Base-by-base conservation (phyloP, 2,888 invertebrate genomes). In the Hecatera dysodea region DNA sequence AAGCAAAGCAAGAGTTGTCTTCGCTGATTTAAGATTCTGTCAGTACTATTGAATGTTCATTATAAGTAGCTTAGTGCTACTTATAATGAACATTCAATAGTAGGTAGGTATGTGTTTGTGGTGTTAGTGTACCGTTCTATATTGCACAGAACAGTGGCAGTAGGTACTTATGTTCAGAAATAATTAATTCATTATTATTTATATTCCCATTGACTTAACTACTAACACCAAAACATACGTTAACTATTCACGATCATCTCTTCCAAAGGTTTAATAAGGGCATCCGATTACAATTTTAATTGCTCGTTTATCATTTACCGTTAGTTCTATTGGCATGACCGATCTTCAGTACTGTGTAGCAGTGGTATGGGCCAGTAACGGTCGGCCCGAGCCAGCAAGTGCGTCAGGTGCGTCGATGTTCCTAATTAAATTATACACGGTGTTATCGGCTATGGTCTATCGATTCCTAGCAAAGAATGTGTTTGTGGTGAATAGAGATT, bases 321-420 rank as follows among this genome's bases (percentile, higher is more conserved):
- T 81, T 84, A 81, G 22, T 55, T 74, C 62, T 77, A 75, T 78
- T 79, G 77, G 70, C 75, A 74, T 79, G 73, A 75, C 66, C 60
- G 73, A 83, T 81, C 79, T 75, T 65, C 70, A 71, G 60, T 75
- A 72, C 60, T 70, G 64, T 66, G 65, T 72, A 70, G 68, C 61
- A 66, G 76, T 53, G 22, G 59, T 70, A 80, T 70, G 71, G 66
- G 73, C 66, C 69, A 66, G 62, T 84, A 85, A 83, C 85, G 85
- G 79, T 60, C 68, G 62, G 67, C 68, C 70, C 53, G 68, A 68
- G 59, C 48, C 65, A 81, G 69, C 81, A 84, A 80, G 83, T 82
- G 83, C 59, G 68, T 27, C 66, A 84, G 80, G 83, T 82, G 83
- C 59, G 69, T 24, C 68, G 44, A 73, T 76, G 70, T 62, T 53